These are phyloP conservation scores for Lasiurus cinereus DNA, from an alignment of 2,113 vertebrate genomes.

Conservation along the genomic window DNA sequence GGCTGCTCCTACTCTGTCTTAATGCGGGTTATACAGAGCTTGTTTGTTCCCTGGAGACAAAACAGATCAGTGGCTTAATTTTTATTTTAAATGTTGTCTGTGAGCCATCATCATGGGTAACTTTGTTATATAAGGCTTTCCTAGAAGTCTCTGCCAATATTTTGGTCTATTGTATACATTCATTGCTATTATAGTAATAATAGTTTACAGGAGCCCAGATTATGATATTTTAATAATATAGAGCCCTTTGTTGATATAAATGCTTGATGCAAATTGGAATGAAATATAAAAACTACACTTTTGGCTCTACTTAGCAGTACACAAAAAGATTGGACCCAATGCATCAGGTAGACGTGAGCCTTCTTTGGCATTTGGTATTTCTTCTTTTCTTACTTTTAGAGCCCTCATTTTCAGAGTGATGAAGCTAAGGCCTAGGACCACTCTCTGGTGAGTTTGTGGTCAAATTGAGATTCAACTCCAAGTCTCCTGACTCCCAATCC, in stretches of 20 bases:
- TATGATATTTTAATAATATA: constrained; percentile 55
- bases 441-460: not conserved
- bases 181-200: constrained; percentile 27
- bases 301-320: not conserved
- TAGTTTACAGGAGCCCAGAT: constrained; percentile 44
- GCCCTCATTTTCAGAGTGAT: not conserved
- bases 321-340: not conserved
- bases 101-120: not conserved
- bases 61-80: constrained; percentile 14
- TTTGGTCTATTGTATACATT: not conserved
- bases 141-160: constrained; percentile 8
- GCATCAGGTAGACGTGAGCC: not conserved
- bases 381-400: not conserved
- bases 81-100: constrained; percentile 39
- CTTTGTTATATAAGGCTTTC: not conserved
- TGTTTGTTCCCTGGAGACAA: not conserved
- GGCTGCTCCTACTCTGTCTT: not conserved
- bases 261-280: constrained; percentile 26
- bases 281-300: constrained; percentile 20
- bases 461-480: not conserved
- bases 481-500: not conserved
- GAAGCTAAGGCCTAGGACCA: not conserved
- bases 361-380: not conserved
- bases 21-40: not conserved
- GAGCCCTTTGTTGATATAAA: constrained; percentile 56